Conservation (phyloP, 2,888 invertebrate species). For the Quadriops clusia region DNA sequence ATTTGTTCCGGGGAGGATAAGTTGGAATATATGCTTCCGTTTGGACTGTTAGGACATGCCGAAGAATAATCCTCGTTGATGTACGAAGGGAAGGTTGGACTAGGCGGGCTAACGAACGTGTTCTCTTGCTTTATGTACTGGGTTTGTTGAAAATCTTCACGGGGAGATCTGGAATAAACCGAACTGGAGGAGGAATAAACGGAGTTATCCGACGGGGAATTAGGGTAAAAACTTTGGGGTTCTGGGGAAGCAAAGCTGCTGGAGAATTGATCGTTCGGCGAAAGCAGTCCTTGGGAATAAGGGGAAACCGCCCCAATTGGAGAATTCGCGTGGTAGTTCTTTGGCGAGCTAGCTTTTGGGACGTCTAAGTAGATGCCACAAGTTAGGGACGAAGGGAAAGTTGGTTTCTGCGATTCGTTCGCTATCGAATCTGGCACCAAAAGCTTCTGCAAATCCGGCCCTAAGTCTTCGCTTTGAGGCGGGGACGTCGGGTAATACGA, state of each 20-base stretch:
- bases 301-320: slow-evolving; percentile 29
- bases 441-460: slow-evolving; percentile 33
- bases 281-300: slow-evolving; percentile 34
- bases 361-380: slow-evolving; percentile 32
- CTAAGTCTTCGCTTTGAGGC: slow-evolving; percentile 25
- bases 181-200: slow-evolving; percentile 38
- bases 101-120: slow-evolving; percentile 41
- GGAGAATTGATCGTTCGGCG: slow-evolving; percentile 40
- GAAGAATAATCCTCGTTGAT: slow-evolving; percentile 32
- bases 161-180: slow-evolving; percentile 45
- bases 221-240: slow-evolving; percentile 27
- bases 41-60: slow-evolving; percentile 30
- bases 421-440: slow-evolving; percentile 22
- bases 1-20: slow-evolving; percentile 23
- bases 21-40: slow-evolving; percentile 25
- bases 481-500: slow-evolving; percentile 29
- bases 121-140: slow-evolving; percentile 40
- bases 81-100: no score
- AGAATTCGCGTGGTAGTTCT: slow-evolving; percentile 25
- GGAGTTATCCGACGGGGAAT: slow-evolving; percentile 41
- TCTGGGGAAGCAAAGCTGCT: slow-evolving; percentile 39
- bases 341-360: slow-evolving; percentile 33
- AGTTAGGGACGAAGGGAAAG: slow-evolving; percentile 14
- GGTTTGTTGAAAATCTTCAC: slow-evolving; percentile 36
- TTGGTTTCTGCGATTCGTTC: slow-evolving; percentile 8